Evolutionary conservation across 92 coral and sea anemone genomes (phyloP), one percentile per base, ranked within the genome.

Genomic region (Epizoanthus scotinus): DNA sequence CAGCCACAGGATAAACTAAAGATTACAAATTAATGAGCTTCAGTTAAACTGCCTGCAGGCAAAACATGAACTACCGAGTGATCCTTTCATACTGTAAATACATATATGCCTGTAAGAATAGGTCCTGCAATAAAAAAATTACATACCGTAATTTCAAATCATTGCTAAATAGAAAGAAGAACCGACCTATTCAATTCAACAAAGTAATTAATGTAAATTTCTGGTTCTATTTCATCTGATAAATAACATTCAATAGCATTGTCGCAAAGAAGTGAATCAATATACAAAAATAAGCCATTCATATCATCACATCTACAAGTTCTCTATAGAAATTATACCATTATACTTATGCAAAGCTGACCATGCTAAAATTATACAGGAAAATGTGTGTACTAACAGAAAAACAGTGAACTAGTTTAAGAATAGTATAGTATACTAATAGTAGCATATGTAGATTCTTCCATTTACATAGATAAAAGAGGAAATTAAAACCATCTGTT

Each of bases 11-110:
- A n/a, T 64, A n/a, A 64, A 64, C 12, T 34, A 29, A 22, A 25
- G 69, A 64, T 64, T 64, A 44, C 0, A 8, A n/a, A 64, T 20
- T 29, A 14, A 27, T 14, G 69, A 15, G 44, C 69, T 64, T 64
- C 2, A 18, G 13, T 27, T 64, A 38, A 64, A 64, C 69, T 64
- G 69, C 69, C 69, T 64, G 69, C 44, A 64, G 69, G 69, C 69
- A 64, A 26, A 29, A 64, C 52, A 17, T 2, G 36, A 62, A 26
- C 25, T 62, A 25, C 67, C 18, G 22, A 19, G 65, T 14, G 18
- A 17, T 25, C 22, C 5, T 26, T 26, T 15, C 44, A 64, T 44
- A 20, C 2, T 17, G 27, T n/a, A 64, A 38, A 5, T 15, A 17
- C n/a, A 27, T 47, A 47, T 9, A 9, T 47, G 52, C 15, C 52